Conservation (phyloP, 2,888 invertebrate species). For the Xylocampa areola region DNA sequence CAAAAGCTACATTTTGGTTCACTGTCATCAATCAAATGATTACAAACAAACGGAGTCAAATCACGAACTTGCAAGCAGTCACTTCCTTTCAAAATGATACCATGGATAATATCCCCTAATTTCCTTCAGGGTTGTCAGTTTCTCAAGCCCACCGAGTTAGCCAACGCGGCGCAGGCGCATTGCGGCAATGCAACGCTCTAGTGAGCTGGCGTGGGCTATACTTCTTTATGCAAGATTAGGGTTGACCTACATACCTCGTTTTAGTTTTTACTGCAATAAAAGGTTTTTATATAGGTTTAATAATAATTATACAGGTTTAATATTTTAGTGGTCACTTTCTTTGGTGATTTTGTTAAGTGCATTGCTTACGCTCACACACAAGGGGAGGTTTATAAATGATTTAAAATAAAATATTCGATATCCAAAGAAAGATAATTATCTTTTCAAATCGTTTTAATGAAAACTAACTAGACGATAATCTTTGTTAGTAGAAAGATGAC, state of each 20-base stretch:
- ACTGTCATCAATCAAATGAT: slow-evolving; percentile 1
- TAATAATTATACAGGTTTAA: slow-evolving; percentile 18
- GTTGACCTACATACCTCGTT: slow-evolving; percentile 68
- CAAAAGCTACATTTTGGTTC: no score
- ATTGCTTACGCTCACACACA: no score
- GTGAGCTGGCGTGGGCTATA: slow-evolving; percentile 61
- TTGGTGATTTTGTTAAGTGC: slow-evolving; percentile 3
- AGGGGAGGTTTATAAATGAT: no score
- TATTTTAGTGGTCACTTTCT: not conserved
- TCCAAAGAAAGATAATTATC: no score
- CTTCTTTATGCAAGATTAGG: slow-evolving; percentile 74
- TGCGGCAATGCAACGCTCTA: slow-evolving; percentile 65
- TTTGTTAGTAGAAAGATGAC: no score
- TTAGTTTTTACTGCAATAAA: slow-evolving; percentile 48
- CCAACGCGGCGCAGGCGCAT: slow-evolving; percentile 55
- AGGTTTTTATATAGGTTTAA: slow-evolving; percentile 40
- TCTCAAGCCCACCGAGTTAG: slow-evolving; percentile 64
- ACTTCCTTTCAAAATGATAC: slow-evolving; percentile 51
- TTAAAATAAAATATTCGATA: no score
- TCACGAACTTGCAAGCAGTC: slow-evolving; percentile 41
- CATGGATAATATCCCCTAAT: slow-evolving; percentile 62
- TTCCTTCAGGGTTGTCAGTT: slow-evolving; percentile 67
- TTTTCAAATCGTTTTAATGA: no score
- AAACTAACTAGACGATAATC: no score
- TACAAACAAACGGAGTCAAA: slow-evolving; percentile 17